A percentile compares a stretch with the other conserved stretches of the same genome.
These are phyloP conservation scores for Reticulitermes lucifugus DNA, from an alignment of 2,888 invertebrate species.

Conservation along the genomic window DNA sequence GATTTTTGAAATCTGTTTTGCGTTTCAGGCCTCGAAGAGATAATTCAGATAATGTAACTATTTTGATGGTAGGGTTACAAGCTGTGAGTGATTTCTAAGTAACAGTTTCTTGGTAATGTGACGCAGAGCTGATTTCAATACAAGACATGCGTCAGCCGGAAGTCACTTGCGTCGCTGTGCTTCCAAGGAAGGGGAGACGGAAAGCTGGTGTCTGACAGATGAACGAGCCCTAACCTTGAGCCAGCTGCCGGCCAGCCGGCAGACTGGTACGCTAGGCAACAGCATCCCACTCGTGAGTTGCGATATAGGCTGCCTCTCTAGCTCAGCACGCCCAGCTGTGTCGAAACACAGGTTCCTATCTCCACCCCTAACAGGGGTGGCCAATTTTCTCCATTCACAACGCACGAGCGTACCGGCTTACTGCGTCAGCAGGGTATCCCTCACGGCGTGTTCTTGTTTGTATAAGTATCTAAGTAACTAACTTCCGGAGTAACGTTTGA, in stretches of 20 bases:
- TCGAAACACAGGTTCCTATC: constrained; percentile 2
- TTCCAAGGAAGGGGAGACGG: not conserved
- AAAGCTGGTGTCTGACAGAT: constrained; percentile 4
- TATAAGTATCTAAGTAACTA: too few relatives aligned
- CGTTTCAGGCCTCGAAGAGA: not conserved
- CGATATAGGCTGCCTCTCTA: too few relatives aligned
- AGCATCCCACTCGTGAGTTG: constrained; percentile 20
- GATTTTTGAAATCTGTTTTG: too few relatives aligned
- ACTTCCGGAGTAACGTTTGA: too few relatives aligned
- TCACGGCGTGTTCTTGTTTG: too few relatives aligned
- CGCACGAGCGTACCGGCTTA: too few relatives aligned
- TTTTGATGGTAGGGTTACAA: not conserved
- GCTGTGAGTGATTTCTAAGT: not conserved
- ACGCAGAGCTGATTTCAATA: not conserved
- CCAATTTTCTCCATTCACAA: not conserved
- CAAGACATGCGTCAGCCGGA: not conserved
- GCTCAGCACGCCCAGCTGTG: constrained; percentile 10
- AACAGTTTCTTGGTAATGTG: not conserved
- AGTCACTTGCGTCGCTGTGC: not conserved
- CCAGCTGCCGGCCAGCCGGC: not conserved
- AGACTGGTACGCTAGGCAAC: not conserved
- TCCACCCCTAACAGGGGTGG: not conserved
- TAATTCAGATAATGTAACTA: not conserved
- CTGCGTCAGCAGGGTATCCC: too few relatives aligned
- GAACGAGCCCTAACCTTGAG: constrained; percentile 28